Conservation (phyloP, 2,888 invertebrate genomes). For the Bhutanitis thaidina region DNA sequence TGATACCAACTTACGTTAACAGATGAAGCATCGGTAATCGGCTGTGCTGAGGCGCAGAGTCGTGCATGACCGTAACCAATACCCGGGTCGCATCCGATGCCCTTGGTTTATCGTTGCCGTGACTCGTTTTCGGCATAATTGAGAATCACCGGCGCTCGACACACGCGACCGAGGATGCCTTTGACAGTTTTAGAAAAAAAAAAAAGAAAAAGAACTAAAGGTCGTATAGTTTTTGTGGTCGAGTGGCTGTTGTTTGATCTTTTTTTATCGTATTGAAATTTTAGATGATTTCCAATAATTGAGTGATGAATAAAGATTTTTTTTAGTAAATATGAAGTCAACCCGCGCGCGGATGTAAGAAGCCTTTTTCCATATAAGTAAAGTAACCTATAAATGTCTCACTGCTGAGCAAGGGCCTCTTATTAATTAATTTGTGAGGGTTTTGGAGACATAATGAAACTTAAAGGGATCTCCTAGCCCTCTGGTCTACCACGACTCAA, state of each 20-base stretch:
- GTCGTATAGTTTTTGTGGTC: not conserved
- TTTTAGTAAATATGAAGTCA: too few relatives aligned
- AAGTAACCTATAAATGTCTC: too few relatives aligned
- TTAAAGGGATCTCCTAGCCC: too few relatives aligned
- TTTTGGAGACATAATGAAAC: too few relatives aligned
- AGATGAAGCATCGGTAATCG: not conserved
- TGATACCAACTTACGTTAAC: not conserved
- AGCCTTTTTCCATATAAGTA: too few relatives aligned
- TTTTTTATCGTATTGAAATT: not conserved
- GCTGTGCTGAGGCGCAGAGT: not conserved
- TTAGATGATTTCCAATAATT: too few relatives aligned
- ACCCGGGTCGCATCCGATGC: not conserved
- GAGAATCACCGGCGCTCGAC: not conserved
- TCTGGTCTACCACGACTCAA: too few relatives aligned
- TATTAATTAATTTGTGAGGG: too few relatives aligned
- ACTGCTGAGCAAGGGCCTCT: too few relatives aligned
- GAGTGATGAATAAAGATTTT: too few relatives aligned
- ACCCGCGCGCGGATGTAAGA: too few relatives aligned
- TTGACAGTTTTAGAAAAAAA: not conserved
- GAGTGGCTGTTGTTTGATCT: not conserved
- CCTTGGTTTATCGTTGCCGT: not conserved
- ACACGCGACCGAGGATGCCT: not conserved
- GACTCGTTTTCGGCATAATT: not conserved
- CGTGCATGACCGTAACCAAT: slow-evolving; percentile 1
- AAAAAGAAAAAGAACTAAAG: not conserved